phyloP scores from a whole-genome alignment of 92 coral and sea anemone species.

The Phenganax marumi region DNA sequence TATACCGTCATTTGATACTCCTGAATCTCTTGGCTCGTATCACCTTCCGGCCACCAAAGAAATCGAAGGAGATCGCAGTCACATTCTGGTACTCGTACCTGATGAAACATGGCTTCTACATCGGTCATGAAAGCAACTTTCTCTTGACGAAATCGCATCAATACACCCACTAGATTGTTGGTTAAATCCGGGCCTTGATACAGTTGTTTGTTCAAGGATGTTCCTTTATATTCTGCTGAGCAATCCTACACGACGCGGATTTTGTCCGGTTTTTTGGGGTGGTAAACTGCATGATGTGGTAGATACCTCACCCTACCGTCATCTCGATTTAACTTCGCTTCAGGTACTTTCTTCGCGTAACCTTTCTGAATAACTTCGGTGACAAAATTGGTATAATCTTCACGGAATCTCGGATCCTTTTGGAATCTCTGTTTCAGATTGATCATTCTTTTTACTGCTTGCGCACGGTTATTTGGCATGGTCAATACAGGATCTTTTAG shows the following conservation, averaged over 20 bases:
- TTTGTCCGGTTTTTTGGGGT: too few relatives aligned
- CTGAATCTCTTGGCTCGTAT: too few relatives aligned
- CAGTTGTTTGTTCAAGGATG: conserved; percentile 40
- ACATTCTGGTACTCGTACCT: too few relatives aligned
- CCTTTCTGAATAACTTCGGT: conserved; percentile 41
- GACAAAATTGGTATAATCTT: conserved; percentile 45
- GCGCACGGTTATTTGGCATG: conserved; percentile 44
- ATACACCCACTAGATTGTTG: too few relatives aligned
- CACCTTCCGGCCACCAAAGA: too few relatives aligned
- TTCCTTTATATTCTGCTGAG: conserved; percentile 50
- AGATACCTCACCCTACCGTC: conserved; percentile 57
- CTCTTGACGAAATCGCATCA: too few relatives aligned
- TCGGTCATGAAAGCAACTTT: too few relatives aligned
- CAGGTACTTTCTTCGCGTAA: conserved; percentile 31
- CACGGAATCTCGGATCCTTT: not conserved
- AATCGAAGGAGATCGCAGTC: too few relatives aligned
- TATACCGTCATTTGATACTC: too few relatives aligned
- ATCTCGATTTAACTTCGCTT: conserved; percentile 16
- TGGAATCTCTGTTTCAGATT: not conserved
- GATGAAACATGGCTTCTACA: too few relatives aligned
- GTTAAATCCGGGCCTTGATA: conserved; percentile 61
- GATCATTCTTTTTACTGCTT: conserved; percentile 46
- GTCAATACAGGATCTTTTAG: conserved; percentile 33
- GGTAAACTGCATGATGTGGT: conserved; percentile 57
- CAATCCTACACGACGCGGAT: conserved; percentile 49